Evolutionary conservation across 2,797 vertebrate species (phyloP).

Genomic region (Semotilus atromaculatus): DNA sequence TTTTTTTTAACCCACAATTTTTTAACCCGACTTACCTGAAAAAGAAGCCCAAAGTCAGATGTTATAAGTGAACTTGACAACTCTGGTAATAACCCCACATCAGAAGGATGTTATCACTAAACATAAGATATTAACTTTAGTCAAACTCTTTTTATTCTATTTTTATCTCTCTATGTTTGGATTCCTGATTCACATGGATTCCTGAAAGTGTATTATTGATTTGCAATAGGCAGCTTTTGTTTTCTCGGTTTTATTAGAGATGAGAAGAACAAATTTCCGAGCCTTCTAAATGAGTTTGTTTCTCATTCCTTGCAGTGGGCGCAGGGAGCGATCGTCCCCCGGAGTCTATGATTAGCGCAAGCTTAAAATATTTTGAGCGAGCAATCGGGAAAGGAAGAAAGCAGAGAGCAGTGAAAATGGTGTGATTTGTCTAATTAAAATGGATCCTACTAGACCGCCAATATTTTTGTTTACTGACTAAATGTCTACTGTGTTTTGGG

Average conservation of each 20-base stretch:
- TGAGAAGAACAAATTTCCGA: conserved; percentile 18
- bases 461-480: conserved; percentile 70
- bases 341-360: conserved; percentile 42
- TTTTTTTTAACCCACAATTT: no score
- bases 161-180: background rate
- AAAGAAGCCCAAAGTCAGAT: no score
- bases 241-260: conserved; percentile 27
- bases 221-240: conserved; percentile 21
- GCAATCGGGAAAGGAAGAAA: conserved; percentile 30
- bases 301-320: conserved; percentile 27
- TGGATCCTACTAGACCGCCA: conserved; percentile 58
- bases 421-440: conserved; percentile 69
- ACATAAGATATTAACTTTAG: background rate
- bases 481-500: conserved; percentile 67
- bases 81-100: background rate
- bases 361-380: conserved; percentile 41
- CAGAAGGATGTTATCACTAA: conserved; percentile 16
- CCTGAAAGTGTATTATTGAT: conserved; percentile 29
- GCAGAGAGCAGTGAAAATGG: conserved; percentile 49
- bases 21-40: no score
- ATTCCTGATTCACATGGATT: conserved; percentile 1
- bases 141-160: background rate
- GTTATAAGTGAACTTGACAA: no score
- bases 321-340: background rate
- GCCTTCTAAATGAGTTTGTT: conserved; percentile 30